phyloP scores from a whole-genome alignment of 1,140 invertebrate genomes.

The Batillaria attramentaria region DNA sequence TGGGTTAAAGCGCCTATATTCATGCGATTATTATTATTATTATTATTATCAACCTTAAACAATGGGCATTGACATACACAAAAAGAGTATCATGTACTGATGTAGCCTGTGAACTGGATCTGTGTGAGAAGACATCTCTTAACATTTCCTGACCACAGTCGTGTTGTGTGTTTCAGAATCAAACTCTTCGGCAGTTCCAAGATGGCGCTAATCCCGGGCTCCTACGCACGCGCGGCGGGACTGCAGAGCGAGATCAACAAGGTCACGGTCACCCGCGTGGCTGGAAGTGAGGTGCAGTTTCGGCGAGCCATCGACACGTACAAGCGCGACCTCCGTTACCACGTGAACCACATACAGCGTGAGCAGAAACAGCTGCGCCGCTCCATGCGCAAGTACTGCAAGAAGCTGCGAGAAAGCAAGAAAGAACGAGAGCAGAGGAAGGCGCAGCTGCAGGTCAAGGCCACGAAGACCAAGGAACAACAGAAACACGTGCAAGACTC shows the following conservation, averaged over 20 bases:
- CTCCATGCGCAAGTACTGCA: constrained; percentile 41
- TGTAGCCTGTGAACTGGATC: too few species aligned
- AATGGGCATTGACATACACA: too few species aligned
- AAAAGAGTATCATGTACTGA: too few species aligned
- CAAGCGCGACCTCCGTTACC: constrained; percentile 46
- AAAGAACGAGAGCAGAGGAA: constrained; percentile 35
- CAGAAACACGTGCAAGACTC: too few species aligned
- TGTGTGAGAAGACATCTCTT: too few species aligned
- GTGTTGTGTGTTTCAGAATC: constrained; percentile 7
- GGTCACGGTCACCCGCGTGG: constrained; percentile 53
- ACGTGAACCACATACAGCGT: constrained; percentile 41
- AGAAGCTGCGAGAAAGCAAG: constrained; percentile 38
- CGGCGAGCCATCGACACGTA: constrained; percentile 45
- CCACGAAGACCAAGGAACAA: constrained; percentile 18
- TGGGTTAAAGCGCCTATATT: too few species aligned
- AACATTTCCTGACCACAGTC: too few species aligned
- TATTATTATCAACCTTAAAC: too few species aligned
- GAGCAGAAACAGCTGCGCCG: constrained; percentile 46
- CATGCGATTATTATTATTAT: too few species aligned
- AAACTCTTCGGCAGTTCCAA: constrained; percentile 32
- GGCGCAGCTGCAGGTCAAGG: constrained; percentile 12
- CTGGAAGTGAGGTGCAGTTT: constrained; percentile 47
- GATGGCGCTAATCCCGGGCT: constrained; percentile 46
- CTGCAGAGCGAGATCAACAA: constrained; percentile 55
- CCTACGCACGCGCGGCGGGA: constrained; percentile 49